phyloP scores from a whole-genome alignment of 2,888 invertebrate genomes.

The Leptopilina myrica region DNA sequence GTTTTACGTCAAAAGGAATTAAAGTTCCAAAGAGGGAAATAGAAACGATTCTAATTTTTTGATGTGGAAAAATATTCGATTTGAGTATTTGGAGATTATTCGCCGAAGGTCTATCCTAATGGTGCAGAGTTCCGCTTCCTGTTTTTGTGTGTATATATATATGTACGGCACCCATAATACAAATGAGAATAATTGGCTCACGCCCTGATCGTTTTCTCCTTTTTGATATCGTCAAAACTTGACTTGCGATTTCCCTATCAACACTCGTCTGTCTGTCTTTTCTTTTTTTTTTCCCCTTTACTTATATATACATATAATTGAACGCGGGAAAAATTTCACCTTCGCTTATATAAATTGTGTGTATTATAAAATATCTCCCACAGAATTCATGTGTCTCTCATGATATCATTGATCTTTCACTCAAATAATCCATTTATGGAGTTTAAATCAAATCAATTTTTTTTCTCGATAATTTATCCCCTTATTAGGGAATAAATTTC shows the following conservation, averaged over 20 bases:
- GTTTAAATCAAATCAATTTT: neutral
- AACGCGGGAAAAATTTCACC: constrained; percentile 11
- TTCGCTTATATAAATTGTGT: neutral
- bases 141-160: neutral
- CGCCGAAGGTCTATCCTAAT: neutral
- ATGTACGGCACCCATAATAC: neutral
- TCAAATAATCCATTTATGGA: constrained; percentile 22
- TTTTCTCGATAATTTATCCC: neutral
- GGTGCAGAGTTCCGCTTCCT: constrained; percentile 24
- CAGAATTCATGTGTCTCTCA: constrained; percentile 5
- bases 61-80: too few relatives aligned
- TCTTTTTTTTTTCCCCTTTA: too few relatives aligned
- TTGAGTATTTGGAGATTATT: neutral
- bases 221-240: constrained; percentile 29
- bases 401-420: constrained; percentile 33
- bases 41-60: too few relatives aligned
- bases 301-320: neutral
- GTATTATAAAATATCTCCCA: constrained; percentile 12
- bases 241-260: constrained; percentile 36
- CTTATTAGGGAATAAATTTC: neutral
- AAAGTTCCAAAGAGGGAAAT: too few relatives aligned
- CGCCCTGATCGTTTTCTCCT: constrained; percentile 34
- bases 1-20: too few relatives aligned
- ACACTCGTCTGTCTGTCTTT: neutral
- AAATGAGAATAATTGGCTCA: constrained; percentile 11